These are phyloP conservation scores for Cygnus olor DNA, from an alignment of 2,797 vertebrate species.

Conservation along the genomic window DNA sequence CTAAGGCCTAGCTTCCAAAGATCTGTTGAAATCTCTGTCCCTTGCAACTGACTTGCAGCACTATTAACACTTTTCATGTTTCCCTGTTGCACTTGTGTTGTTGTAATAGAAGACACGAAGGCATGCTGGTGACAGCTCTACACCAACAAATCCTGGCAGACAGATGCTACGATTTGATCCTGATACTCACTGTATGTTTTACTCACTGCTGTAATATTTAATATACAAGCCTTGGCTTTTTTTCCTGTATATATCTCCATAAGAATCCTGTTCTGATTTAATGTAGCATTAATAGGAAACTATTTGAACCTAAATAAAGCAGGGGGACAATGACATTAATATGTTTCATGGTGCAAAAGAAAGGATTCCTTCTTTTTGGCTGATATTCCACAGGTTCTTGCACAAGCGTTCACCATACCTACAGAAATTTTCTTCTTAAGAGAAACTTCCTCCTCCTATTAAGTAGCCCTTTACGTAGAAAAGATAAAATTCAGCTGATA, in stretches of 20 bases:
- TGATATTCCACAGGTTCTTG: slow-evolving; percentile 19
- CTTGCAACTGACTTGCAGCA: not conserved
- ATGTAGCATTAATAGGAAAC: not conserved
- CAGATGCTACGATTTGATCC: slow-evolving; percentile 44
- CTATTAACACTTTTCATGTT: slow-evolving; percentile 28
- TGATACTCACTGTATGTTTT: slow-evolving; percentile 30
- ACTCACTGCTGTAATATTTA: not conserved
- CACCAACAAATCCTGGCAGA: slow-evolving; percentile 42
- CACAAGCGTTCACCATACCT: not conserved
- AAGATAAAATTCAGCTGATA: slow-evolving; percentile 7
- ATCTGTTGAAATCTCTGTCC: not conserved
- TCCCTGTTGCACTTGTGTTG: slow-evolving; percentile 30
- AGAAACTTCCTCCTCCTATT: not conserved
- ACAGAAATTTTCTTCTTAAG: not conserved
- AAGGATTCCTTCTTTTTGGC: not conserved
- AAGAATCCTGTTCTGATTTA: not conserved
- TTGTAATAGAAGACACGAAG: slow-evolving; percentile 31
- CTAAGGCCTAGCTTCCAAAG: not conserved
- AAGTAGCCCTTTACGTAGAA: not conserved
- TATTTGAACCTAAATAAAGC: not conserved
- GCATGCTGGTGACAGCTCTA: slow-evolving; percentile 29
- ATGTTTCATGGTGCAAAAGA: not conserved
- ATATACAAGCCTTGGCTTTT: not conserved
- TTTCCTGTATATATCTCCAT: not conserved
- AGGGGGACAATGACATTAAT: not conserved